These are phyloP conservation scores for Ischnus inquisitorius DNA, from an alignment of 2,888 invertebrate species.

Conservation along the genomic window DNA sequence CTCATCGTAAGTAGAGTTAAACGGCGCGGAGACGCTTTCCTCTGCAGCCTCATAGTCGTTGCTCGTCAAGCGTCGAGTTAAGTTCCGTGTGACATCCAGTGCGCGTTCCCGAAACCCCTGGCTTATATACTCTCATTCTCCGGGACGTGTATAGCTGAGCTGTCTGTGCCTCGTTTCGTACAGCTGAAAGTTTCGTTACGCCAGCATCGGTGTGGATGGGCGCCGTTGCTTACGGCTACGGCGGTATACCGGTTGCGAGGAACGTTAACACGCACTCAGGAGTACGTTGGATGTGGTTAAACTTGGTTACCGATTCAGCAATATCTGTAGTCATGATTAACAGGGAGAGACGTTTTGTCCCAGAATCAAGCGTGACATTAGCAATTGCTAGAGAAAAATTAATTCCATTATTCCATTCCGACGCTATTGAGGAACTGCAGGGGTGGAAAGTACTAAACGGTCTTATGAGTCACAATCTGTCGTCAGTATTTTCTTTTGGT, in stretches of 20 bases:
- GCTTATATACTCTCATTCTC: constrained; percentile 2
- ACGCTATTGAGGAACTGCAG: too few species aligned
- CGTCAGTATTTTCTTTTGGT: too few species aligned
- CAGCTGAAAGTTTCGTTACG: constrained; percentile 27
- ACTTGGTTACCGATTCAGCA: not conserved
- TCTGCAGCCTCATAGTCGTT: not conserved
- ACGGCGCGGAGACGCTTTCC: constrained; percentile 2
- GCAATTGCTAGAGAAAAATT: too few species aligned
- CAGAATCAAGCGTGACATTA: too few species aligned
- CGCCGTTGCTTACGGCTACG: not conserved
- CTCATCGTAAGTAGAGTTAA: constrained; percentile 14
- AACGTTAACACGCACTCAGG: constrained; percentile 5
- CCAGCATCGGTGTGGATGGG: not conserved
- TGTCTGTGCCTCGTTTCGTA: not conserved
- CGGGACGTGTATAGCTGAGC: not conserved
- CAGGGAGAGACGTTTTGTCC: too few species aligned
- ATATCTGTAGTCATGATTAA: not conserved
- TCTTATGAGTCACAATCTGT: too few species aligned
- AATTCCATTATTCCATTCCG: too few species aligned
- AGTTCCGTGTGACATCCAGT: constrained; percentile 33
- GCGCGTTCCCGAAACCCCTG: constrained; percentile 4
- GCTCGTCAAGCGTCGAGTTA: constrained; percentile 40
- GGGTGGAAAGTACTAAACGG: not conserved
- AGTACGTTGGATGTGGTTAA: not conserved
- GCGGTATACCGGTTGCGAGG: not conserved